A percentile compares a stretch with the other conserved stretches of the same genome.
Evolutionary conservation across 2,888 invertebrate species (phyloP).

Genomic region (Eulithis testata): DNA sequence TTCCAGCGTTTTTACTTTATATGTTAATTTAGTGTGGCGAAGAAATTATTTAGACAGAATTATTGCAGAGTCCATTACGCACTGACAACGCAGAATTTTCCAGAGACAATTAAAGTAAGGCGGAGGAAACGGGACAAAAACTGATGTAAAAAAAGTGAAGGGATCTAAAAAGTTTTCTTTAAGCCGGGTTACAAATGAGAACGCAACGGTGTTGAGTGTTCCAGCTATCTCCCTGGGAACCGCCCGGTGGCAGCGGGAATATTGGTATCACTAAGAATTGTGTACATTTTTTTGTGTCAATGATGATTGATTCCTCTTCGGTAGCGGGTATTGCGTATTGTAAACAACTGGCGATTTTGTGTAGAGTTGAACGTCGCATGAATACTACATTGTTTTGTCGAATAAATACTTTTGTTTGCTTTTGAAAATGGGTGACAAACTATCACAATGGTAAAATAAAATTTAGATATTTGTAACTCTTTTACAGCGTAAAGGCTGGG

Average conservation of each 20-base stretch:
- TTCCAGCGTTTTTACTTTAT: constrained; percentile 43
- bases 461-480: too few relatives aligned
- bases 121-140: constrained; percentile 64
- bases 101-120: constrained; percentile 74
- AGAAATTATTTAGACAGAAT: constrained; percentile 39
- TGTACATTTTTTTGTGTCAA: constrained; percentile 31
- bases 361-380: constrained; percentile 8
- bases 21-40: constrained; percentile 41
- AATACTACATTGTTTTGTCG: constrained; percentile 19
- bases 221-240: constrained; percentile 70
- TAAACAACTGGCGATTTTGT: constrained; percentile 26
- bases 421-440: constrained; percentile 14
- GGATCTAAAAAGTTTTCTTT: constrained; percentile 76
- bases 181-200: constrained; percentile 76
- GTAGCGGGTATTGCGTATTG: constrained; percentile 27
- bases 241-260: constrained; percentile 38
- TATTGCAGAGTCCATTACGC: constrained; percentile 38
- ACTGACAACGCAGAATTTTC: constrained; percentile 41
- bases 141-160: constrained; percentile 72
- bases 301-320: constrained; percentile 34
- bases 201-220: constrained; percentile 59
- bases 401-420: constrained; percentile 20
- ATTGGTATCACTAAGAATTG: constrained; percentile 34
- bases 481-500: too few relatives aligned
- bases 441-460: not conserved